Conservation (phyloP, 35 echinoderm and acorn worm species). For the Hemicentrotus pulcherrimus region DNA sequence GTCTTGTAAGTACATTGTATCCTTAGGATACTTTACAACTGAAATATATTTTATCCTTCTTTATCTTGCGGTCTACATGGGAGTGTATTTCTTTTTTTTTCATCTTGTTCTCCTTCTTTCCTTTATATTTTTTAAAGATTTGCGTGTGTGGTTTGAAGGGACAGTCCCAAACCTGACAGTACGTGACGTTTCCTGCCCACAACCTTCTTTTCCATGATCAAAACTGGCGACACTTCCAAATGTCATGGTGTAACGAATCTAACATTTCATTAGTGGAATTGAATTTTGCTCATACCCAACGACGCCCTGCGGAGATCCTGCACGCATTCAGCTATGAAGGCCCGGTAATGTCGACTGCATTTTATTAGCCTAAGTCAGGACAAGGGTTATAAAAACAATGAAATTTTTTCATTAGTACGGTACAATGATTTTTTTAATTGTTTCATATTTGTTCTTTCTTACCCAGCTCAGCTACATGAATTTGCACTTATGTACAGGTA, state of each 20-base stretch:
- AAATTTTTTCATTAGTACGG: neutral
- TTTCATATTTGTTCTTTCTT: neutral
- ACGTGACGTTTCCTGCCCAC: neutral
- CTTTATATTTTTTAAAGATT: too few relatives aligned
- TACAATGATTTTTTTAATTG: neutral
- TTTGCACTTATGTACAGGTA: neutral
- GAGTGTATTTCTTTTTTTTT: too few relatives aligned
- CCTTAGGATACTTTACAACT: too few relatives aligned
- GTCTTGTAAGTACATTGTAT: too few relatives aligned
- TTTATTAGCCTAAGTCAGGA: conserved; percentile 75
- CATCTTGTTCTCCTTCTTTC: too few relatives aligned
- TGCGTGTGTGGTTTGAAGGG: too few relatives aligned
- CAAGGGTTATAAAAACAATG: neutral
- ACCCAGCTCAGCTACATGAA: neutral
- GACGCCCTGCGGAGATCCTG: conserved; percentile 83
- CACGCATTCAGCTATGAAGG: conserved; percentile 86
- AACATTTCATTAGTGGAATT: neutral
- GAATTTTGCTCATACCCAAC: conserved; percentile 45
- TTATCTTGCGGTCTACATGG: too few relatives aligned
- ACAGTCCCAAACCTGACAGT: too few relatives aligned
- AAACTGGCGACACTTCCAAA: neutral
- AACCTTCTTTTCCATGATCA: neutral
- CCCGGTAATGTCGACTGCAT: conserved; percentile 86
- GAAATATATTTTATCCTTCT: too few relatives aligned
- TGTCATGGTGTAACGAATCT: neutral